Evolutionary conservation across 2,113 vertebrate species (phyloP).

Genomic region (Serilophus lunatus): DNA sequence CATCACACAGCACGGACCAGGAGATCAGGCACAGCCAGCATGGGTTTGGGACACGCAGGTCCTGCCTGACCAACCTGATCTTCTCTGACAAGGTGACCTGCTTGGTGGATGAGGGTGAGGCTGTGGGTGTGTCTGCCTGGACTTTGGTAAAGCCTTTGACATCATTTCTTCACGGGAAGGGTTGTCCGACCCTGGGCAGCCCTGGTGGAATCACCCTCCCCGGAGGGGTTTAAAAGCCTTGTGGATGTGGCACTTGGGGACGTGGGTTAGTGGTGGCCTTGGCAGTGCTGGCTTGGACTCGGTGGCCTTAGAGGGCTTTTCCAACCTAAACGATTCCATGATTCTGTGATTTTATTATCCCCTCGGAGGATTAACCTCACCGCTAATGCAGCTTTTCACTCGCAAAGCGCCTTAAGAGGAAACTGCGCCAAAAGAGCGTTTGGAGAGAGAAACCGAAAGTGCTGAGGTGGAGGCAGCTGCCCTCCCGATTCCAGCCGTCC

Average conservation of each 20-base stretch:
- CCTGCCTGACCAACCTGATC: not conserved
- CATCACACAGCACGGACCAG: not conserved
- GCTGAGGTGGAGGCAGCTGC: not conserved
- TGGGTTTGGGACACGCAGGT: not conserved
- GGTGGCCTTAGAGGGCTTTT: not conserved
- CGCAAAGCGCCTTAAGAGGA: not conserved
- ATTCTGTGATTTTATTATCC: not conserved
- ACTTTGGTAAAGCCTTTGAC: not conserved
- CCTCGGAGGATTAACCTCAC: not conserved
- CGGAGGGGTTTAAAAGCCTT: not conserved
- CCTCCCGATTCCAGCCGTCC: not conserved
- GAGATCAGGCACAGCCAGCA: not conserved
- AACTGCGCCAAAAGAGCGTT: not conserved
- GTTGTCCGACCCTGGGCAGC: not conserved
- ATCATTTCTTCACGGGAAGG: not conserved
- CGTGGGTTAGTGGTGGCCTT: not conserved
- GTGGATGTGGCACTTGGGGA: not conserved
- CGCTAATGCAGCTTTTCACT: not conserved
- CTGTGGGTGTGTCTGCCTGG: not conserved
- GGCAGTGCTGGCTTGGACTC: not conserved
- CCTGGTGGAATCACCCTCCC: not conserved
- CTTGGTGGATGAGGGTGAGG: not conserved
- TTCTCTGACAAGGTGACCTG: not conserved
- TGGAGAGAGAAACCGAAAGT: constrained; percentile 51
- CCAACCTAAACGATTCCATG: not conserved